Percentiles rank a stretch among this genome's conserved stretches.
Conservation (phyloP, 2,888 invertebrate genomes). For the Euproctis similis region DNA sequence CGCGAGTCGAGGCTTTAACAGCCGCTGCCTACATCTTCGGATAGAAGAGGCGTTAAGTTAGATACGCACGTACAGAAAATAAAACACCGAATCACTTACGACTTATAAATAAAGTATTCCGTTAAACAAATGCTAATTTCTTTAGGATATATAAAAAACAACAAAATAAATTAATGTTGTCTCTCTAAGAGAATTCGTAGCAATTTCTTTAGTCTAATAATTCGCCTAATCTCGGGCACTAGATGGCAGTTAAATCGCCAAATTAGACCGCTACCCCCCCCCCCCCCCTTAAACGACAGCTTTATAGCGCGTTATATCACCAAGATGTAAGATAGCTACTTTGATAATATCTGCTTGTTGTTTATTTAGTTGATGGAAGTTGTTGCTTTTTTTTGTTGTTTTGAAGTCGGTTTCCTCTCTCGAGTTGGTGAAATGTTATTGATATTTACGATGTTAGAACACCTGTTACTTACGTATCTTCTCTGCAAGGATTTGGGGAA, state of each 20-base stretch:
- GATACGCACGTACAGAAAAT: too few relatives aligned
- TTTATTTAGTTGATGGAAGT: conserved; percentile 17
- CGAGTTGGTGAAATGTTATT: background rate
- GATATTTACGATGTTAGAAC: background rate
- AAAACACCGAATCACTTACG: too few relatives aligned
- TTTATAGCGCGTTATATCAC: conserved; percentile 50
- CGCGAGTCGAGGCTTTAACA: too few relatives aligned
- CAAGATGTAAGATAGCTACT: conserved; percentile 35
- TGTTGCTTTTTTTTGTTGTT: conserved; percentile 6
- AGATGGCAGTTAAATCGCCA: conserved; percentile 64
- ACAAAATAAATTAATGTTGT: conserved; percentile 29
- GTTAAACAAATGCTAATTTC: too few relatives aligned
- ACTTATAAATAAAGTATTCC: too few relatives aligned
- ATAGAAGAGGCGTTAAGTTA: too few relatives aligned
- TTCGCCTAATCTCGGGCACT: conserved; percentile 47
- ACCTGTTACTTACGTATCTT: background rate
- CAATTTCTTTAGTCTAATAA: conserved; percentile 58
- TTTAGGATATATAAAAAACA: conserved; percentile 10
- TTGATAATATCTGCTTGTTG: conserved; percentile 34
- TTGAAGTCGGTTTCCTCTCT: background rate
- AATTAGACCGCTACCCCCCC: conserved; percentile 63
- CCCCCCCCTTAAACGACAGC: conserved; percentile 28
- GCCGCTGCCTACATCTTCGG: too few relatives aligned
- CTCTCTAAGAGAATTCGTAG: conserved; percentile 46
- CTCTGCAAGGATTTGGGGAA: too few relatives aligned